phyloP scores from a whole-genome alignment of 2,113 vertebrate genomes.

The Anser cygnoides region DNA sequence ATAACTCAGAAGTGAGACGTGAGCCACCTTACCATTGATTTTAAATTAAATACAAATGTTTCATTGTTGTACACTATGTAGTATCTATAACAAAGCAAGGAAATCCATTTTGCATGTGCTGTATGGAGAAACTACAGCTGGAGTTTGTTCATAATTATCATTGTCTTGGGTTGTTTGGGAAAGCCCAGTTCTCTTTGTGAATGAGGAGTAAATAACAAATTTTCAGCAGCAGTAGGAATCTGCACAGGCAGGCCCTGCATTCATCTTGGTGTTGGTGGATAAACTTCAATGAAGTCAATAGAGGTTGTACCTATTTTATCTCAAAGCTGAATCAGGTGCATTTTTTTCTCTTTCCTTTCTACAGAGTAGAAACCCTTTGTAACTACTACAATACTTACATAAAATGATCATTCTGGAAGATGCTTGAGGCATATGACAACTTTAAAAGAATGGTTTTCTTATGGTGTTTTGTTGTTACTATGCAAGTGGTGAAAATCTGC shows the following conservation, averaged over 20 bases:
- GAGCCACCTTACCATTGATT: background rate
- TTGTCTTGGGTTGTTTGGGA: background rate
- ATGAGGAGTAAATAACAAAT: background rate
- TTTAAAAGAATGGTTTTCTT: slow-evolving; percentile 23
- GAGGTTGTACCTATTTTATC: background rate
- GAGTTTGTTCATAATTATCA: background rate
- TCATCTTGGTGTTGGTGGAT: background rate
- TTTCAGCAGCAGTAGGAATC: background rate
- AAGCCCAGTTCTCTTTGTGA: background rate
- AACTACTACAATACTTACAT: slow-evolving; percentile 76
- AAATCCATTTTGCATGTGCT: slow-evolving; percentile 35
- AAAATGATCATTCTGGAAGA: slow-evolving; percentile 72
- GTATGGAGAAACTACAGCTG: slow-evolving; percentile 12
- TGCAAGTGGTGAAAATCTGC: slow-evolving; percentile 53
- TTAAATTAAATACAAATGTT: slow-evolving; percentile 59
- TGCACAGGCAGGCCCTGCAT: background rate
- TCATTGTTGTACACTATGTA: slow-evolving; percentile 2
- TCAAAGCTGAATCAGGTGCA: background rate
- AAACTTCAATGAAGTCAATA: background rate
- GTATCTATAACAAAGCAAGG: slow-evolving; percentile 53
- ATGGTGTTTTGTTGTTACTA: slow-evolving; percentile 26
- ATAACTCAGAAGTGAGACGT: slow-evolving; percentile 20
- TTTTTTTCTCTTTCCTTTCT: slow-evolving; percentile 1
- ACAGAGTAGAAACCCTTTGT: slow-evolving; percentile 65
- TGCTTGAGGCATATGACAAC: slow-evolving; percentile 26